phyloP scores from a whole-genome alignment of 1,140 invertebrate genomes.

The Pseudomyrmex sp. region DNA sequence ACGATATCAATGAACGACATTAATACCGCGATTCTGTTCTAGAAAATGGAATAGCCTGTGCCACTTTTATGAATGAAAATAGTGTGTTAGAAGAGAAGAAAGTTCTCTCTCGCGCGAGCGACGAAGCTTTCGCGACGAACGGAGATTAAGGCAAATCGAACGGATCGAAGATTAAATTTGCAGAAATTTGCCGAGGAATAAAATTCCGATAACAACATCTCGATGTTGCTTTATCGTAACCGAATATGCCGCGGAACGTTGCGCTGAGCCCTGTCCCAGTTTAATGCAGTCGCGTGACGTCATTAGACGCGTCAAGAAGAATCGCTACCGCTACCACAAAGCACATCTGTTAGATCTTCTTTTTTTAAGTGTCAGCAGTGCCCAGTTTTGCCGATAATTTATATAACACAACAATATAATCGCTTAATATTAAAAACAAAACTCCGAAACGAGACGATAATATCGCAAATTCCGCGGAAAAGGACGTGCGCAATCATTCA shows the following conservation, averaged over 20 bases:
- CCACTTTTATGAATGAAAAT: slow-evolving; percentile 70
- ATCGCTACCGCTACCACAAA: slow-evolving; percentile 32
- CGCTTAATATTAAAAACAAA: slow-evolving; percentile 2
- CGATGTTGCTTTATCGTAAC: slow-evolving; percentile 18
- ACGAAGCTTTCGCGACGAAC: slow-evolving; percentile 25
- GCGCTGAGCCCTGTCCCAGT: slow-evolving; percentile 51
- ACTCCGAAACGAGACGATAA: not conserved
- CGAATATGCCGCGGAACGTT: slow-evolving; percentile 37
- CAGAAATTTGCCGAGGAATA: slow-evolving; percentile 9
- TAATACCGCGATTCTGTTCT: slow-evolving; percentile 50
- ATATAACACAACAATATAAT: slow-evolving; percentile 21
- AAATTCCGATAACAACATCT: not conserved
- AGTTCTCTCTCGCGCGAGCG: slow-evolving; percentile 8
- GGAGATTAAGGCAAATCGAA: slow-evolving; percentile 39
- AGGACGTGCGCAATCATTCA: not conserved
- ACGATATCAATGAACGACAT: slow-evolving; percentile 50
- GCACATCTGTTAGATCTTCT: slow-evolving; percentile 20
- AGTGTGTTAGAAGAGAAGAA: slow-evolving; percentile 57
- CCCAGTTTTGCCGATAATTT: slow-evolving; percentile 10
- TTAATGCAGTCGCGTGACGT: slow-evolving; percentile 52
- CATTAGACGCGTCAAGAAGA: slow-evolving; percentile 48
- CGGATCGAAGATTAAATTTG: slow-evolving; percentile 26
- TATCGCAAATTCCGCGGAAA: not conserved
- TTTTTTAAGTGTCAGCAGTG: slow-evolving; percentile 25
- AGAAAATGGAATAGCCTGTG: slow-evolving; percentile 68